Base-by-base conservation (phyloP, 2,113 vertebrate genomes). In the Neolamprologus modestus region DNA sequence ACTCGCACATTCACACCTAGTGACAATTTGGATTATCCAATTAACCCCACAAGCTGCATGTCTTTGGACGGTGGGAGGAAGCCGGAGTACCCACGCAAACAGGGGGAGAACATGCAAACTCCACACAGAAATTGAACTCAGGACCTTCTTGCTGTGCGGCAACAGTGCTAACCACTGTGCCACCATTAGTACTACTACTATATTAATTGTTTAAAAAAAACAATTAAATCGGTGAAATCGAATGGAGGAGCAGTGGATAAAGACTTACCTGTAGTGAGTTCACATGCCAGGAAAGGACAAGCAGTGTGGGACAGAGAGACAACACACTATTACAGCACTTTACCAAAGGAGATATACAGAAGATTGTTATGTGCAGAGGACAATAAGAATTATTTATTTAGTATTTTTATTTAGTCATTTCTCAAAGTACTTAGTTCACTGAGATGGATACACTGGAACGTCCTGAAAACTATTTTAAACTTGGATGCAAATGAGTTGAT, bases 241-340 rank as follows among this genome's bases (percentile, higher is more conserved):
- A 83, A 9, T 19, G 13, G 19, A 66, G 6, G 55, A 66, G 33
- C 2, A 8, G 7, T n/a, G 12, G 26, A 2, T 42, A 52, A 40
- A 16, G 45, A 91, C 93, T 93, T 78, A 94, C 92, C 92, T 94
- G 86, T 88, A 79, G 61, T 79, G 24, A 4, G 90, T 45, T 83
- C 47, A 78, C 53, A 4, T 28, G 16, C 57, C 50, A 68, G 55
- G 16, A 26, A 10, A 83, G 9, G 54, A 57, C 21, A 37, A 52
- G 59, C 55, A 73, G 45, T 4, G 5, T 73, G 28, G 21, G 31
- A 14, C 50, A 92, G 53, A 90, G 28, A 82, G 24, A 85, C 17
- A 89, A 50, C 21, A 84, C 12, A 80, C 12, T 21, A 12, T 47
- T 42, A 87, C 5, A 6, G 4, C 21, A 73, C 14, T 73, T 24